Evolutionary conservation across 2,113 vertebrate species (phyloP).

Genomic region (Gambusia holbrooki): DNA sequence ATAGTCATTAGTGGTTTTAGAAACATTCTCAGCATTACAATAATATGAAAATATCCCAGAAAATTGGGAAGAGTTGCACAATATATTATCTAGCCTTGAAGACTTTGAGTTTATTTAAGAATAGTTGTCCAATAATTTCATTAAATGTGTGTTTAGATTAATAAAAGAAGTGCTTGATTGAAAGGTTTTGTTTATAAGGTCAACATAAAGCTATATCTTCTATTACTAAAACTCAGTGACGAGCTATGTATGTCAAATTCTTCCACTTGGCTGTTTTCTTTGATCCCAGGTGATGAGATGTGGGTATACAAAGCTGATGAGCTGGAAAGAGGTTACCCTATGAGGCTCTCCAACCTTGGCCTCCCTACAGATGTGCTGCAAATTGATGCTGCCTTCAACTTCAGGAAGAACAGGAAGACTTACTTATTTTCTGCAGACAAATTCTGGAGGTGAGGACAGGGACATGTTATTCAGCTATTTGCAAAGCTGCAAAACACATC

Average conservation of each 20-base stretch:
- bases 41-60: conserved; percentile 46
- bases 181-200: neutral
- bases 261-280: neutral
- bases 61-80: conserved; percentile 37
- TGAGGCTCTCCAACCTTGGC: conserved; percentile 87
- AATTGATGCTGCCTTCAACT: conserved; percentile 92
- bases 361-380: conserved; percentile 85
- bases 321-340: conserved; percentile 91
- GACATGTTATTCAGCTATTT: neutral
- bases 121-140: neutral
- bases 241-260: neutral
- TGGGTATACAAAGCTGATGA: conserved; percentile 92
- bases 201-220: neutral
- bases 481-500: neutral
- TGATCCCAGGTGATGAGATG: conserved; percentile 86
- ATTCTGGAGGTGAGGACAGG: conserved; percentile 92
- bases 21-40: conserved; percentile 59
- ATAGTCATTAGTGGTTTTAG: conserved; percentile 66
- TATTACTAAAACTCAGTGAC: neutral
- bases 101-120: conserved; percentile 14
- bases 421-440: conserved; percentile 94
- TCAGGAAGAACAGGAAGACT: conserved; percentile 93
- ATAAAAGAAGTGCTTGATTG: neutral
- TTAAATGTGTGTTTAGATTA: neutral
- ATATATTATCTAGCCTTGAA: conserved; percentile 22